Conservation (phyloP, 2,797 vertebrate genomes). For the Halcyon leucocephala region DNA sequence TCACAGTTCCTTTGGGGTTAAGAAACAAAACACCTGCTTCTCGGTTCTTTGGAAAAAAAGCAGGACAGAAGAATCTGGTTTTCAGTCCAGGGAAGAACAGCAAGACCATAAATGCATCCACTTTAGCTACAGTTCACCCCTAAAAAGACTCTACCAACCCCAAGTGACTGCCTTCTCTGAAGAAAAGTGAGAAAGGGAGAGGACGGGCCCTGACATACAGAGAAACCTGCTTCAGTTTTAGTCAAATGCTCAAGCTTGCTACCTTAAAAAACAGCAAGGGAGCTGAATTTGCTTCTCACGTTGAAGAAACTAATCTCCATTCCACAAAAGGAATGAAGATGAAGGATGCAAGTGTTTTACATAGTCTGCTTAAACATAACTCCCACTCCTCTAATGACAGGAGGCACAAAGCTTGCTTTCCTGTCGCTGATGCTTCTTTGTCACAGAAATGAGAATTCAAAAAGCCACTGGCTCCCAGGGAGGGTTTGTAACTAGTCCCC, state of each 20-base stretch:
- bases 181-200: not conserved
- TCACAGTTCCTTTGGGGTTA: not conserved
- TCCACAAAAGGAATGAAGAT: slow-evolving; percentile 30
- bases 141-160: not conserved
- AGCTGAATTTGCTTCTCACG: slow-evolving; percentile 53
- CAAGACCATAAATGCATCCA: not conserved
- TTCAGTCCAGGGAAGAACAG: not conserved
- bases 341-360: slow-evolving; percentile 60
- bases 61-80: not conserved
- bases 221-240: slow-evolving; percentile 8
- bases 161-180: not conserved
- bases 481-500: not conserved
- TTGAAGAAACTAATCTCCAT: not conserved
- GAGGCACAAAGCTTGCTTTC: slow-evolving; percentile 16
- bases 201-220: not conserved
- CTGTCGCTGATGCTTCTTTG: not conserved
- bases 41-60: not conserved
- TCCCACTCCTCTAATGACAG: slow-evolving; percentile 45
- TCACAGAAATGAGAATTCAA: not conserved
- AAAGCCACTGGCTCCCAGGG: not conserved
- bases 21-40: not conserved
- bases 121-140: not conserved
- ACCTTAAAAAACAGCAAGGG: not conserved
- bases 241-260: slow-evolving; percentile 17
- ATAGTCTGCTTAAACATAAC: slow-evolving; percentile 55